Evolutionary conservation across 1,140 invertebrate genomes (phyloP).

Genomic region (Bombus superbus): DNA sequence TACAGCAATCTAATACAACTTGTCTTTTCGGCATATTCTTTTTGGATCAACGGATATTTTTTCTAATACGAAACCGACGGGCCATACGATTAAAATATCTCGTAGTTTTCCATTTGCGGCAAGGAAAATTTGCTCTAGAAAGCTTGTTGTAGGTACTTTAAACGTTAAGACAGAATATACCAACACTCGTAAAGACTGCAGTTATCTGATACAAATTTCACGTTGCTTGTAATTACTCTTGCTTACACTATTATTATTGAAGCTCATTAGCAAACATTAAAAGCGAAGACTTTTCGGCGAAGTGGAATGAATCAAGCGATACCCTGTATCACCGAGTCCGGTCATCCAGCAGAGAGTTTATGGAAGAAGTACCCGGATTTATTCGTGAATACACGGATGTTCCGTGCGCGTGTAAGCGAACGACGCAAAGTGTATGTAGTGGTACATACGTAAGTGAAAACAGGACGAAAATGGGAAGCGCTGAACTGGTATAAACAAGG

Average conservation of each 20-base stretch:
- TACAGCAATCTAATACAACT: too few relatives aligned
- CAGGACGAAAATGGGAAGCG: conserved; percentile 78
- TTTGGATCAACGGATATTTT: not conserved
- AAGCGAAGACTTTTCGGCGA: not conserved
- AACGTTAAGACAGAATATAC: not conserved
- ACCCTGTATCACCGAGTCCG: conserved; percentile 3
- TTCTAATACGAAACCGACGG: not conserved
- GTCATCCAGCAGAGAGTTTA: conserved; percentile 34
- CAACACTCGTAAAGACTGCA: not conserved
- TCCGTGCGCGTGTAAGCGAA: not conserved
- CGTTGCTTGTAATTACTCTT: not conserved
- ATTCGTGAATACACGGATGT: not conserved
- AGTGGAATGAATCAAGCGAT: conserved; percentile 20
- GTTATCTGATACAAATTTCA: conserved; percentile 16
- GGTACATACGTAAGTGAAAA: conserved; percentile 64
- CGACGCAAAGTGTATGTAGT: not conserved
- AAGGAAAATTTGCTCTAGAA: not conserved
- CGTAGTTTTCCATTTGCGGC: not conserved
- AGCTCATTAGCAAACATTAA: conserved; percentile 27
- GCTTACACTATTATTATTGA: conserved; percentile 13
- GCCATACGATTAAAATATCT: not conserved
- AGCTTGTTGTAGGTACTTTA: too few relatives aligned
- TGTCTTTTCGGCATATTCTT: too few relatives aligned
- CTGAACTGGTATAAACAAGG: conserved; percentile 82
- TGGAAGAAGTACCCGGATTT: conserved; percentile 38